These are phyloP conservation scores for Amblyopsis hoosieri DNA, from an alignment of 2,797 vertebrate genomes.

Conservation along the genomic window DNA sequence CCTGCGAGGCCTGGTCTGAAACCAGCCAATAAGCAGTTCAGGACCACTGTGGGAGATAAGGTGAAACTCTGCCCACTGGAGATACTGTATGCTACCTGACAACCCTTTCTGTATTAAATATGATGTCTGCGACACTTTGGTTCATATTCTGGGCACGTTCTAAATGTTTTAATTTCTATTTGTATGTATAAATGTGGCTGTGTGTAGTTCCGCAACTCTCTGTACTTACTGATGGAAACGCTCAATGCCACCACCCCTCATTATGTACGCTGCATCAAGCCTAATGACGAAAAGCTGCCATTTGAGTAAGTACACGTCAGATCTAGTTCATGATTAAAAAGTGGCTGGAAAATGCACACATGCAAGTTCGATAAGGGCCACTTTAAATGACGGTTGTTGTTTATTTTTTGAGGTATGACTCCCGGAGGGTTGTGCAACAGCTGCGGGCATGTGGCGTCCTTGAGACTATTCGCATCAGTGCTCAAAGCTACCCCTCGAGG, in stretches of 20 bases:
- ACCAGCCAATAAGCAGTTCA: slow-evolving; percentile 88
- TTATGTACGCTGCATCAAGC: slow-evolving; percentile 97
- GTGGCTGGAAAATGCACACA: no score
- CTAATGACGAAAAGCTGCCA: slow-evolving; percentile 91
- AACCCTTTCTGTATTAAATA: slow-evolving; percentile 6
- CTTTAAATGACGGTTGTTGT: slow-evolving; percentile 1
- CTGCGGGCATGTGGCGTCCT: slow-evolving; percentile 94
- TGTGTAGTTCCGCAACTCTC: slow-evolving; percentile 89
- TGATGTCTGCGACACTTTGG: not conserved
- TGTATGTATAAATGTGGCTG: slow-evolving; percentile 5
- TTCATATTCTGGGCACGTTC: not conserved
- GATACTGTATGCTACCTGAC: slow-evolving; percentile 5
- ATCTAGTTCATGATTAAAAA: no score
- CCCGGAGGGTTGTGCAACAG: slow-evolving; percentile 92
- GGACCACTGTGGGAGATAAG: slow-evolving; percentile 92
- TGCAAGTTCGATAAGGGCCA: no score
- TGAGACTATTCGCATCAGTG: slow-evolving; percentile 95
- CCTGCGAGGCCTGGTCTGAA: slow-evolving; percentile 87
- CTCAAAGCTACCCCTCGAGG: slow-evolving; percentile 98
- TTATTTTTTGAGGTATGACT: slow-evolving; percentile 85
- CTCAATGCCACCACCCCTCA: slow-evolving; percentile 95
- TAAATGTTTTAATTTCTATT: not conserved
- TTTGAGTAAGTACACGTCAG: slow-evolving; percentile 87
- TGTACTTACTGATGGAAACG: slow-evolving; percentile 93
- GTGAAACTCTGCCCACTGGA: slow-evolving; percentile 64